Percentiles rank a stretch among this genome's conserved stretches.
Evolutionary conservation across 2,797 vertebrate species (phyloP).

Genomic region (Zenarchopterus dispar): DNA sequence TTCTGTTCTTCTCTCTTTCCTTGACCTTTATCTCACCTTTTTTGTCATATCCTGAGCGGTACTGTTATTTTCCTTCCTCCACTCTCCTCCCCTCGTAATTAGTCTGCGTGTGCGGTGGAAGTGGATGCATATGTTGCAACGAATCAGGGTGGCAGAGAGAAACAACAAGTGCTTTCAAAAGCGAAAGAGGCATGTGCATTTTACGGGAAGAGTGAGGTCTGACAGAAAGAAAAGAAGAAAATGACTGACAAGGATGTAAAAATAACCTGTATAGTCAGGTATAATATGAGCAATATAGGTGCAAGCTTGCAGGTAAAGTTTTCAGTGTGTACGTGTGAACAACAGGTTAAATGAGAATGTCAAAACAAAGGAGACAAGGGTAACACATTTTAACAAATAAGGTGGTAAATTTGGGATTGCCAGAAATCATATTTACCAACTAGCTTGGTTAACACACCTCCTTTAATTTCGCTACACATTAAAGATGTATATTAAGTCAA

Average conservation of each 20-base stretch:
- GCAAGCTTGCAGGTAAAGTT: background rate
- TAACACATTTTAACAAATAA: too few relatives aligned
- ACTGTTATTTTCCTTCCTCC: constrained; percentile 34
- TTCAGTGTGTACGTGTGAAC: too few relatives aligned
- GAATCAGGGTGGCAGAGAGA: constrained; percentile 36
- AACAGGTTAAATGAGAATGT: too few relatives aligned
- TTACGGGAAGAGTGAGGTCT: constrained; percentile 2
- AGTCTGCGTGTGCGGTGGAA: constrained; percentile 53
- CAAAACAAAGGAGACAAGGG: too few relatives aligned
- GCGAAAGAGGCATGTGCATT: background rate
- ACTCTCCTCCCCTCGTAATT: constrained; percentile 54
- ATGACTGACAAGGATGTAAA: background rate
- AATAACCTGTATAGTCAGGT: background rate
- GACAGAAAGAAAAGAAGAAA: constrained; percentile 12
- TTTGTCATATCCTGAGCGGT: constrained; percentile 24
- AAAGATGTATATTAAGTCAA: too few relatives aligned
- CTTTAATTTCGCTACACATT: too few relatives aligned
- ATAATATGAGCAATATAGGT: constrained; percentile 1
- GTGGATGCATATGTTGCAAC: constrained; percentile 56
- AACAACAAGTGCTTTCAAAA: constrained; percentile 13
- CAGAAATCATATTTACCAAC: too few relatives aligned
- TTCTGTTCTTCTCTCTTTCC: constrained; percentile 12
- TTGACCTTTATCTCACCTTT: constrained; percentile 21
- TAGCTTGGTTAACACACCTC: too few relatives aligned
- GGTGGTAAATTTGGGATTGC: too few relatives aligned